Percentiles rank a stretch among this genome's conserved stretches.
Evolutionary conservation across 2,888 invertebrate species (phyloP).

Genomic region (Dolichopus griseipennis): DNA sequence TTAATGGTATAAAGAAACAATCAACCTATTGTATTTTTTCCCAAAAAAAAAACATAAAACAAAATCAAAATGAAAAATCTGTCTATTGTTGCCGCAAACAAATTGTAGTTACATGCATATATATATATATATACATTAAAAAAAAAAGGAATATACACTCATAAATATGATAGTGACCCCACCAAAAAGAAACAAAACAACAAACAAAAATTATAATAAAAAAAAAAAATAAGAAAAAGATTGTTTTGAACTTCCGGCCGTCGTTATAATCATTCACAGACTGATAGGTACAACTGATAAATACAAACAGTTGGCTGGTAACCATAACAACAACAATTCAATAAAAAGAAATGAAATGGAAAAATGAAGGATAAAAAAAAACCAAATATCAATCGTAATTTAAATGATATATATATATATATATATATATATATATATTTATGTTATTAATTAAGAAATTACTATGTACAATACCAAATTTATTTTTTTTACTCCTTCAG

Average conservation of each 20-base stretch:
- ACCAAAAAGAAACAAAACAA: neutral
- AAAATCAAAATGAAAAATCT: neutral
- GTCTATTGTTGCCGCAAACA: neutral
- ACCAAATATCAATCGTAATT: no score
- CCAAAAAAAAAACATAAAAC: neutral
- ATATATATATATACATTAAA: neutral
- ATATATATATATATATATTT: no score
- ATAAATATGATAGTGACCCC: conserved; percentile 1
- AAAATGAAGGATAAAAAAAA: no score
- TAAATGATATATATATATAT: no score
- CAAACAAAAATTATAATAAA: no score
- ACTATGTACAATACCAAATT: no score
- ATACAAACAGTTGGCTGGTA: neutral
- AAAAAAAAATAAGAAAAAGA: no score
- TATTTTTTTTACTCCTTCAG: no score
- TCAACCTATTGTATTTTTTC: neutral
- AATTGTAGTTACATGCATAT: neutral
- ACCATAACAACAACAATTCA: neutral
- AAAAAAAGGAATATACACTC: neutral
- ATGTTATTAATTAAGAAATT: no score
- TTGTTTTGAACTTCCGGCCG: conserved; percentile 1
- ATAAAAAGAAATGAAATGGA: neutral
- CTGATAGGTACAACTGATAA: neutral
- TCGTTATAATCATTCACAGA: neutral
- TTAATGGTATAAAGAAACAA: neutral